A percentile compares a stretch with the other conserved stretches of the same genome.
phyloP scores from a whole-genome alignment of 2,888 invertebrate genomes.

The Oscheius myriophilus region DNA sequence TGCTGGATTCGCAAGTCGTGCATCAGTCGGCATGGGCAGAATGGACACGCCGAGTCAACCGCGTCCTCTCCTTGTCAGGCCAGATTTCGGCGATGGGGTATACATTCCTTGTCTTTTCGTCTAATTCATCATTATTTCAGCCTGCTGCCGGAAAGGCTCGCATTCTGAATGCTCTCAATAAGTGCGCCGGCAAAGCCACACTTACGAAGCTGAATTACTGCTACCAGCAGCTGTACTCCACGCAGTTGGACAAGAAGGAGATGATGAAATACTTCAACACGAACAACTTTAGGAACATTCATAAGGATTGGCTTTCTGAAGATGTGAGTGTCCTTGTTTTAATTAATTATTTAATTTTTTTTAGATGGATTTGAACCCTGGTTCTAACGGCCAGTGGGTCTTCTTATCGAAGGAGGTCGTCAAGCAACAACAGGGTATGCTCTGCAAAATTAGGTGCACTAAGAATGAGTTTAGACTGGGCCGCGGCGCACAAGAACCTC shows the following conservation, averaged over 20 bases:
- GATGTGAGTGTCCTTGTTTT: background rate
- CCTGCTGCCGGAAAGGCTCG: slow-evolving; percentile 7
- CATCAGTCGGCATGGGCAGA: no score
- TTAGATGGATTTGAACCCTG: slow-evolving; percentile 12
- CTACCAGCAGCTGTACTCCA: slow-evolving; percentile 12
- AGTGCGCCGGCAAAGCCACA: slow-evolving; percentile 21
- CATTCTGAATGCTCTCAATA: slow-evolving; percentile 5
- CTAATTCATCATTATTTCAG: no score
- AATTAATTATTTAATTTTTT: no score
- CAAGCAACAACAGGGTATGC: slow-evolving; percentile 4
- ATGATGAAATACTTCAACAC: slow-evolving; percentile 14
- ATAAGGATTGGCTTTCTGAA: slow-evolving; percentile 3
- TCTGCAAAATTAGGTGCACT: background rate
- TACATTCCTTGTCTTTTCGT: background rate
- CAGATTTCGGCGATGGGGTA: background rate
- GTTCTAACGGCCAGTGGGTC: slow-evolving; percentile 9
- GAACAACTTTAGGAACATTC: slow-evolving; percentile 14
- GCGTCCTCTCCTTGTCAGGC: background rate
- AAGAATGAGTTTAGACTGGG: background rate
- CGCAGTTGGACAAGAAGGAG: slow-evolving; percentile 3
- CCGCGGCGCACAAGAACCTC: background rate
- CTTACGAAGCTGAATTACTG: slow-evolving; percentile 11
- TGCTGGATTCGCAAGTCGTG: no score
- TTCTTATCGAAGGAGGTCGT: slow-evolving; percentile 19
- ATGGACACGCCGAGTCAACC: background rate